Percentiles rank a stretch among this genome's conserved stretches.
Conservation (phyloP, 2,797 vertebrate species). For the Chaetodon trifasciatus region DNA sequence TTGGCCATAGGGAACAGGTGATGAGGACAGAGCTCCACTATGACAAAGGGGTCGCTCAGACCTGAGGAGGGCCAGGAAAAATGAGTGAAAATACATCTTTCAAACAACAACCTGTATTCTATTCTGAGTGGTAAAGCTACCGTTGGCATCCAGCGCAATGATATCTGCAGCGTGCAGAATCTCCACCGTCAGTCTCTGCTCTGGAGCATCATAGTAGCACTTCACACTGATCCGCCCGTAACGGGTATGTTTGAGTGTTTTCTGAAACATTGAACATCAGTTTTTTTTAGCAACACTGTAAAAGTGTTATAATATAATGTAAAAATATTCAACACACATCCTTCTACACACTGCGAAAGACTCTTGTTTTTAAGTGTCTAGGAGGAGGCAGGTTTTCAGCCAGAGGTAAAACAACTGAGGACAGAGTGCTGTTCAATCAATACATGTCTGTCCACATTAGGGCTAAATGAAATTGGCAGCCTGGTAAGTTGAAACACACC, state of each 20-base stretch:
- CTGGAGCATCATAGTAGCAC: conserved; percentile 91
- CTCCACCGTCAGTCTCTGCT: conserved; percentile 92
- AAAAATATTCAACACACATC: neutral
- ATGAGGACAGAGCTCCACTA: conserved; percentile 92
- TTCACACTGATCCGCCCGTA: conserved; percentile 91
- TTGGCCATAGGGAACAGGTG: conserved; percentile 90
- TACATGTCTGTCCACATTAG: conserved; percentile 57
- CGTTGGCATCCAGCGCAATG: conserved; percentile 91
- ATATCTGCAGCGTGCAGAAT: conserved; percentile 92
- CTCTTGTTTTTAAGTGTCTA: conserved; percentile 24
- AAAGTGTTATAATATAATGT: neutral
- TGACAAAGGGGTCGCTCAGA: conserved; percentile 93
- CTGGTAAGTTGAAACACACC: conserved; percentile 79
- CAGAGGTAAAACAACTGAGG: conserved; percentile 39
- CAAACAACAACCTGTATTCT: neutral
- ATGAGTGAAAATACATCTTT: neutral
- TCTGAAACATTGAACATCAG: conserved; percentile 76
- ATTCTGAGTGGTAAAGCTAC: conserved; percentile 67
- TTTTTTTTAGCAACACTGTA: neutral
- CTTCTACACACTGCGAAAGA: neutral
- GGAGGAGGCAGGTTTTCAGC: conserved; percentile 30
- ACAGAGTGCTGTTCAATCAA: conserved; percentile 67
- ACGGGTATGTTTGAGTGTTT: conserved; percentile 89
- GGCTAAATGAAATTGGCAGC: conserved; percentile 55
- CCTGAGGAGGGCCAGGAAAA: conserved; percentile 75